phyloP scores from a whole-genome alignment of 2,888 invertebrate species.

The Mellilla xanthometata region DNA sequence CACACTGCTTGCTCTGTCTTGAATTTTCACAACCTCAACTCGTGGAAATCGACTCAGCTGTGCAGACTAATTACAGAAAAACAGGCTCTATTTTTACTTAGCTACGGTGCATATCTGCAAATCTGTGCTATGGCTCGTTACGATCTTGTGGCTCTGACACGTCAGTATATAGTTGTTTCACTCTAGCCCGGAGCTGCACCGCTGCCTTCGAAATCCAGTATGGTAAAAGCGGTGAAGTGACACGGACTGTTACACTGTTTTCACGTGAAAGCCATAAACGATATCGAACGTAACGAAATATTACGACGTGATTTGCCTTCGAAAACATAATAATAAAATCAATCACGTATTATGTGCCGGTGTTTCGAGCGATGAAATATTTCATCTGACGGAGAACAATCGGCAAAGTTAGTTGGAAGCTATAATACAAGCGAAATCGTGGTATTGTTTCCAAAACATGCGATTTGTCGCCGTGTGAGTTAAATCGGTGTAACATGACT shows the following conservation, averaged over 20 bases:
- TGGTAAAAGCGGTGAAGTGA: conserved; percentile 63
- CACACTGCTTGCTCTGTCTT: conserved; percentile 58
- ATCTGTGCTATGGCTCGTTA: conserved; percentile 36
- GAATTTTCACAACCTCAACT: conserved; percentile 70
- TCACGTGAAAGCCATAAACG: conserved; percentile 45
- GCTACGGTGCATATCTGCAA: conserved; percentile 42
- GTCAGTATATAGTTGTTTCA: conserved; percentile 72
- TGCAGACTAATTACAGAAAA: conserved; percentile 40
- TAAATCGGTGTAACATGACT: conserved; percentile 55
- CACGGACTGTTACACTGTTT: conserved; percentile 57
- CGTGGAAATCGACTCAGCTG: conserved; percentile 75
- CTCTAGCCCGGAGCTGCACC: conserved; percentile 73
- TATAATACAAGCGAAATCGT: conserved; percentile 43
- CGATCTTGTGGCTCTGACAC: conserved; percentile 49
- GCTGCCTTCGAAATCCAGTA: conserved; percentile 73
- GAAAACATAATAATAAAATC: conserved; percentile 41
- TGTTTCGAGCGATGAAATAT: conserved; percentile 34
- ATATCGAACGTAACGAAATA: conserved; percentile 60
- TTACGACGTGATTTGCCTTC: conserved; percentile 49
- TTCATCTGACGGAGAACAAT: conserved; percentile 26
- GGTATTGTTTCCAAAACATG: conserved; percentile 72
- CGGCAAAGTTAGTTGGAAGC: conserved; percentile 33
- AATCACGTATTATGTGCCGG: conserved; percentile 32
- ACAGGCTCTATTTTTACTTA: conserved; percentile 45
- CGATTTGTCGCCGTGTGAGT: conserved; percentile 47